These are phyloP conservation scores for Prinia subflava DNA, from an alignment of 2,113 vertebrate genomes.

Conservation along the genomic window DNA sequence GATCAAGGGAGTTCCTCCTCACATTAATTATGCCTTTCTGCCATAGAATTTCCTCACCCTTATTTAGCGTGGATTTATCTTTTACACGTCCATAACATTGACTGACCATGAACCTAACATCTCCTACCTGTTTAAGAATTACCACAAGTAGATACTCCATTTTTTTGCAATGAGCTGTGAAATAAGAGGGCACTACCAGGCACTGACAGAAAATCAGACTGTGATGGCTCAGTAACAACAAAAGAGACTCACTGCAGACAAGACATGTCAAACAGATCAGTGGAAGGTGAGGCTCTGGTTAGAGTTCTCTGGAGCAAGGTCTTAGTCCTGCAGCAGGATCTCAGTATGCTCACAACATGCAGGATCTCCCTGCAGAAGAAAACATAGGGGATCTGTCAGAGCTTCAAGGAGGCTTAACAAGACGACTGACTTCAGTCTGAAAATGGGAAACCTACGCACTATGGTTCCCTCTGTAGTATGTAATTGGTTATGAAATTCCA, in stretches of 20 bases:
- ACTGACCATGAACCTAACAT: neutral
- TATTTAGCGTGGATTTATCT: neutral
- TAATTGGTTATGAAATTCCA: constrained; percentile 51
- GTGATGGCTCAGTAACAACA: neutral
- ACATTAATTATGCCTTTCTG: neutral
- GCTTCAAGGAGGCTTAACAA: neutral
- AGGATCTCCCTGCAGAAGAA: neutral
- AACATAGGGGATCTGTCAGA: neutral
- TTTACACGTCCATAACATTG: neutral
- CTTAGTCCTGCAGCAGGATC: neutral
- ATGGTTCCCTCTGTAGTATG: neutral
- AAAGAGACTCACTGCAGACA: neutral
- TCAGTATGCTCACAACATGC: neutral
- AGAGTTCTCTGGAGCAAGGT: neutral
- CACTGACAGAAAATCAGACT: neutral
- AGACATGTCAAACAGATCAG: accelerated
- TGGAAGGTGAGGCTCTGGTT: neutral
- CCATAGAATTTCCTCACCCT: neutral
- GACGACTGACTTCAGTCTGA: neutral
- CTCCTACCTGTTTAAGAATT: neutral
- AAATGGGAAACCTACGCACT: neutral
- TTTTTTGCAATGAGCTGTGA: neutral
- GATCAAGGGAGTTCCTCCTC: neutral
- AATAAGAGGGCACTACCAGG: neutral
- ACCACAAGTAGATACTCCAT: neutral